Evolutionary conservation across 1,140 invertebrate species (phyloP).

Genomic region (Rhizoglyphus robini): DNA sequence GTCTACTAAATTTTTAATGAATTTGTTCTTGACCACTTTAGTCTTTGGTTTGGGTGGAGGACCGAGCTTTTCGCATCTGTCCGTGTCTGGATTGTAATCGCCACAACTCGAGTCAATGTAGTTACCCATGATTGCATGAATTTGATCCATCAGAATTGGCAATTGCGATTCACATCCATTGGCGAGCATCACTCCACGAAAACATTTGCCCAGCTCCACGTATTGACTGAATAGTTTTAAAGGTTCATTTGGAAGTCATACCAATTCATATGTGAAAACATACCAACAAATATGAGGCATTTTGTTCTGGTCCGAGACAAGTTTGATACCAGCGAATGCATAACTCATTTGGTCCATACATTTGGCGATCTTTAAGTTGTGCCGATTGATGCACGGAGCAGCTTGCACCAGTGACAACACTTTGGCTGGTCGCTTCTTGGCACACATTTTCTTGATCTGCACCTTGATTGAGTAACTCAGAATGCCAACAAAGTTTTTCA

Average conservation of each 20-base stretch:
- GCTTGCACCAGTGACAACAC: background rate
- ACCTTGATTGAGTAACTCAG: background rate
- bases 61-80: background rate
- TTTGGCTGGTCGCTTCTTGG: background rate
- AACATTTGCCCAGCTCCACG: constrained; percentile 5
- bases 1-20: constrained; percentile 8
- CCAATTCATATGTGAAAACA: background rate
- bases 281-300: constrained; percentile 11
- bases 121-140: constrained; percentile 12
- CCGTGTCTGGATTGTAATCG: constrained; percentile 9
- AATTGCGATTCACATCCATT: background rate
- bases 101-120: constrained; percentile 17
- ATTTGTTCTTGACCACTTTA: background rate
- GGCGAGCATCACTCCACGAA: background rate
- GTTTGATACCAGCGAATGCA: constrained; percentile 10
- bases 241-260: too few species aligned
- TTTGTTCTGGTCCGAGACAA: background rate
- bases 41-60: background rate
- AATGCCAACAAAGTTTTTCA: background rate
- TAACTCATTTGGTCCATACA: constrained; percentile 12
- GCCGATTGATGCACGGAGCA: background rate
- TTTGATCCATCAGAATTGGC: background rate
- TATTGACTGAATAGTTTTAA: constrained; percentile 11
- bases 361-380: background rate
- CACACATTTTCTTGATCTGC: background rate